Percentiles rank a stretch among this genome's conserved stretches.
These are phyloP conservation scores for Ifrita kowaldi DNA, from an alignment of 2,113 vertebrate species.

Conservation along the genomic window DNA sequence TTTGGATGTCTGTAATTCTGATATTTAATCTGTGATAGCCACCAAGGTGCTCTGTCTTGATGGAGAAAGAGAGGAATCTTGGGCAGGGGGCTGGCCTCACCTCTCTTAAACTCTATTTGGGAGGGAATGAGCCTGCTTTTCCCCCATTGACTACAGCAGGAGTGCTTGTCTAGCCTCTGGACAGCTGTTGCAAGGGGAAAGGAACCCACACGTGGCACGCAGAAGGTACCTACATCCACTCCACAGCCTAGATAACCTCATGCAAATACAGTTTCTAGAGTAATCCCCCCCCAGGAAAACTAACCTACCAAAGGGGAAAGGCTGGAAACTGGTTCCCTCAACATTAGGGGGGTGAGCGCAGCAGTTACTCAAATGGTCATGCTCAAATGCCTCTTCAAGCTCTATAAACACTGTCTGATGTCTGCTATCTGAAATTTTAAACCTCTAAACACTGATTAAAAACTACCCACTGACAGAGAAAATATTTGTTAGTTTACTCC, in stretches of 20 bases:
- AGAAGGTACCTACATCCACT: accelerated
- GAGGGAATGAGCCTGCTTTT: neutral
- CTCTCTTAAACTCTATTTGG: neutral
- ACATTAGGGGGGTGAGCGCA: neutral
- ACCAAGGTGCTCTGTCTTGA: neutral
- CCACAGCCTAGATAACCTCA: neutral
- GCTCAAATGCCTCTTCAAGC: neutral
- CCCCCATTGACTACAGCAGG: neutral
- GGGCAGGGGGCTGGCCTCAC: neutral
- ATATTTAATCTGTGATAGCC: neutral
- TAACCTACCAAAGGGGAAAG: neutral
- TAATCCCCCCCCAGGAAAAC: neutral
- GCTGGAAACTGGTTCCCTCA: neutral
- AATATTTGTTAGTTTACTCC: constrained; percentile 66
- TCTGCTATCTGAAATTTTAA: constrained; percentile 18
- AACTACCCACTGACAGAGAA: constrained; percentile 40
- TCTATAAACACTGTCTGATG: neutral
- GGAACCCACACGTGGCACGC: neutral
- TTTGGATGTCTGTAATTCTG: neutral
- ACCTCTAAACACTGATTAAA: constrained; percentile 29
- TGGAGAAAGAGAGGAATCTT: neutral
- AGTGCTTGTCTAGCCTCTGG: neutral
- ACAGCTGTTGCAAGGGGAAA: neutral
- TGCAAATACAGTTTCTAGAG: neutral
- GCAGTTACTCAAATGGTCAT: neutral